phyloP scores from a whole-genome alignment of 30 jellyfish, hydroid and myxozoan species.

The Pelagia noctiluca region DNA sequence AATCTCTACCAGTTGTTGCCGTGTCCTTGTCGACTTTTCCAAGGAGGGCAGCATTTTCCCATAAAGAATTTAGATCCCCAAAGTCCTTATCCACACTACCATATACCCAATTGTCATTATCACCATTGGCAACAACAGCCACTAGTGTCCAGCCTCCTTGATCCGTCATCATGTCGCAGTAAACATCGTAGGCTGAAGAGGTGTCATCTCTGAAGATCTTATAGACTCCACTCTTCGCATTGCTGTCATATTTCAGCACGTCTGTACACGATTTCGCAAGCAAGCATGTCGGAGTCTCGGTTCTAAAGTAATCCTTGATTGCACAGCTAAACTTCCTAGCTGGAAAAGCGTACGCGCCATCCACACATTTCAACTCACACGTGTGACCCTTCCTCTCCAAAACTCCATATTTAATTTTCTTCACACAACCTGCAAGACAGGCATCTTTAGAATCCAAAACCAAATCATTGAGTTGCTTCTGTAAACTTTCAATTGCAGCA shows the following conservation, averaged over 20 bases:
- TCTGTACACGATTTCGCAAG: conserved; percentile 56
- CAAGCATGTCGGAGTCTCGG: conserved; percentile 12
- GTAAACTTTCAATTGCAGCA: conserved; percentile 7
- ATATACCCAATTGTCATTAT: conserved; percentile 49
- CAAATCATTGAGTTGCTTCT: conserved; percentile 13
- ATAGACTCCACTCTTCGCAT: conserved; percentile 50
- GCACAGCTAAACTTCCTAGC: conserved; percentile 23
- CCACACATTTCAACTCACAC: conserved; percentile 40
- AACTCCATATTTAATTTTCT: conserved; percentile 44
- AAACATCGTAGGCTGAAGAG: conserved; percentile 32
- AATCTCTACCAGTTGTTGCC: conserved; percentile 24
- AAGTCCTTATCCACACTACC: conserved; percentile 61
- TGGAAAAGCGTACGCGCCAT: conserved; percentile 58
- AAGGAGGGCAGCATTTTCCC: conserved; percentile 60
- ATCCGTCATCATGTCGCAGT: conserved; percentile 70
- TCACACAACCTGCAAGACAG: not conserved
- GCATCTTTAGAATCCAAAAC: not conserved
- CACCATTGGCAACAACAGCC: conserved; percentile 79
- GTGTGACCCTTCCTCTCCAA: conserved; percentile 41
- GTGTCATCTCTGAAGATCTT: conserved; percentile 13
- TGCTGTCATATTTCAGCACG: conserved; percentile 3
- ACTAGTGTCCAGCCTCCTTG: conserved; percentile 82
- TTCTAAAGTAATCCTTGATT: conserved; percentile 9
- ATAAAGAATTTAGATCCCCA: conserved; percentile 55
- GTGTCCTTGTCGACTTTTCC: conserved; percentile 28